Evolutionary conservation across 2,113 vertebrate species (phyloP).

Genomic region (Turdus rufiventris): DNA sequence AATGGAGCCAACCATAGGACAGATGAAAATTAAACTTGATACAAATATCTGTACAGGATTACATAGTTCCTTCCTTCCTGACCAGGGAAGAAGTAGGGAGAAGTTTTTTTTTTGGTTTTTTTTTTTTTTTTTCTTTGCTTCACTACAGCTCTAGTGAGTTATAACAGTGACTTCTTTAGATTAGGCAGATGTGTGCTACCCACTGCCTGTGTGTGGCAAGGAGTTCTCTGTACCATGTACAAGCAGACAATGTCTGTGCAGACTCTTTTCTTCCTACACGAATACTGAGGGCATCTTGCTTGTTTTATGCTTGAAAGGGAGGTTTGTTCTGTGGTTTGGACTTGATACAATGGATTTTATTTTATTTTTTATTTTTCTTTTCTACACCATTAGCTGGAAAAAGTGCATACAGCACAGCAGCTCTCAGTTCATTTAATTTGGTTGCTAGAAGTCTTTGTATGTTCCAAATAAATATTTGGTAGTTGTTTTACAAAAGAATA

Average conservation of each 20-base stretch:
- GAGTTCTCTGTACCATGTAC: neutral
- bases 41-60: neutral
- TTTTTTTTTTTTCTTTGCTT: neutral
- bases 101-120: neutral
- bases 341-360: conserved; percentile 49
- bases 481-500: neutral
- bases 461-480: conserved; percentile 55
- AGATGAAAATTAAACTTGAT: neutral
- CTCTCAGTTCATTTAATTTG: conserved; percentile 50
- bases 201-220: neutral
- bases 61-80: neutral
- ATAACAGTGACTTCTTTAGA: neutral
- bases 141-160: neutral
- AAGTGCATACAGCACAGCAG: conserved; percentile 14
- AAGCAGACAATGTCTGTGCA: conserved; percentile 12
- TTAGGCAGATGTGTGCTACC: neutral
- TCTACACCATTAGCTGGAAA: conserved; percentile 44
- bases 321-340: conserved; percentile 67
- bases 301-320: conserved; percentile 54
- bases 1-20: neutral
- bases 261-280: conserved; percentile 28
- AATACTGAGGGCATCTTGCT: conserved; percentile 54
- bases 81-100: neutral
- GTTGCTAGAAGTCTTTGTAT: conserved; percentile 47
- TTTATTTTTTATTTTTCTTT: conserved; percentile 33